Percentiles rank a stretch among this genome's conserved stretches.
These are phyloP conservation scores for Bettongia penicillata DNA, from an alignment of 2,113 vertebrate genomes.

Conservation along the genomic window DNA sequence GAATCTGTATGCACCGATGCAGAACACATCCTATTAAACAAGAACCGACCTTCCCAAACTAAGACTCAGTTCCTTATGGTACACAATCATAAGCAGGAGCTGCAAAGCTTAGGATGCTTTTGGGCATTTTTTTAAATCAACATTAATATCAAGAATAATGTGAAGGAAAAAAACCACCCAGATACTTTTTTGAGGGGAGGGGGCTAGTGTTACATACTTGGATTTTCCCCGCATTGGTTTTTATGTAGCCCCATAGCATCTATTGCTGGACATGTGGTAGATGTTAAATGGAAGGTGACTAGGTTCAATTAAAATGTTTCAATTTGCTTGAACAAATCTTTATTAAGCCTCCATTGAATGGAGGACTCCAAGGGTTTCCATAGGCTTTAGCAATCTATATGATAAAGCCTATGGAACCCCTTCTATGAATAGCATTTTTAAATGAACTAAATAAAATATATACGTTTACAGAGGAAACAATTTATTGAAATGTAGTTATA, in stretches of 20 bases:
- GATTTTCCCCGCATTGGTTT: not conserved
- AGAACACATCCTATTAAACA: constrained; percentile 22
- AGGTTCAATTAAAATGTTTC: not conserved
- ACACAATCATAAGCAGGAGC: constrained; percentile 36
- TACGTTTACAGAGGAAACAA: not conserved
- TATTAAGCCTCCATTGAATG: not conserved
- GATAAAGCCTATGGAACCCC: not conserved
- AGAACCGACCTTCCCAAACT: not conserved
- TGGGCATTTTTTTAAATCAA: constrained; percentile 11
- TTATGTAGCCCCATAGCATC: not conserved
- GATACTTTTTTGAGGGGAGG: not conserved
- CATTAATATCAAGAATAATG: not conserved
- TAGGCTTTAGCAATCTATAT: no score
- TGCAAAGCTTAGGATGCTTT: not conserved
- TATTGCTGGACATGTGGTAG: not conserved
- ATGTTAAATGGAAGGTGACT: not conserved
- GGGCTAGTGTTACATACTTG: not conserved
- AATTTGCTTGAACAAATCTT: not conserved
- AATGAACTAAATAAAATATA: no score
- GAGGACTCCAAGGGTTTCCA: not conserved
- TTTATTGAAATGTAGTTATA: not conserved
- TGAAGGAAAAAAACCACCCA: not conserved
- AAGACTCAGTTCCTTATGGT: not conserved
- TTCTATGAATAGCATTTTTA: not conserved
- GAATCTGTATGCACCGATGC: not conserved